phyloP scores from a whole-genome alignment of 1,140 invertebrate genomes.

The Drosophila prosaltans region DNA sequence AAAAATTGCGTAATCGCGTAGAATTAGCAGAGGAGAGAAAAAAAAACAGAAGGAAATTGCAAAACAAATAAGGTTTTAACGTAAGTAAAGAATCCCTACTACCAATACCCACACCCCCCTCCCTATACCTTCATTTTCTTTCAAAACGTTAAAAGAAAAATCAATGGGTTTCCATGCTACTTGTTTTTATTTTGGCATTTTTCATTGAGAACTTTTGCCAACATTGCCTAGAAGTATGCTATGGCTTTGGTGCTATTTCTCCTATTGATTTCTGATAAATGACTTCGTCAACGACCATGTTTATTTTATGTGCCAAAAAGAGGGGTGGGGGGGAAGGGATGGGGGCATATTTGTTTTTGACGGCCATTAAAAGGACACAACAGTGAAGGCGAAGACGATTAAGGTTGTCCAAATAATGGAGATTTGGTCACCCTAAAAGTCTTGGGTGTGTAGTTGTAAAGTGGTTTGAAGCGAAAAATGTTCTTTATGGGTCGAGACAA shows the following conservation, averaged over 20 bases:
- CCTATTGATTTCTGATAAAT: slow-evolving; percentile 53
- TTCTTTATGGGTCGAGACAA: no score
- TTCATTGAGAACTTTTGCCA: slow-evolving; percentile 39
- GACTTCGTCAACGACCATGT: slow-evolving; percentile 12
- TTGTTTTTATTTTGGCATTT: slow-evolving; percentile 9
- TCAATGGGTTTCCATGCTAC: slow-evolving; percentile 9
- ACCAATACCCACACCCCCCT: neutral
- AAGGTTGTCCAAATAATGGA: slow-evolving; percentile 35
- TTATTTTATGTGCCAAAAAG: slow-evolving; percentile 37
- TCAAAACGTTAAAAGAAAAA: neutral
- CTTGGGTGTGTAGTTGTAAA: no score
- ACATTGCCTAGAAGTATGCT: slow-evolving; percentile 24
- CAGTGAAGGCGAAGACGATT: slow-evolving; percentile 50
- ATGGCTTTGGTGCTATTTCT: slow-evolving; percentile 13
- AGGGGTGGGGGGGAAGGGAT: slow-evolving; percentile 14
- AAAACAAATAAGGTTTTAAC: slow-evolving; percentile 46
- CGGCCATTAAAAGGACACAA: slow-evolving; percentile 52
- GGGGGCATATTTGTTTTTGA: slow-evolving; percentile 16
- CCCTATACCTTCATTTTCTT: neutral
- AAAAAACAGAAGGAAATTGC: slow-evolving; percentile 10
- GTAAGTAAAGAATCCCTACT: neutral
- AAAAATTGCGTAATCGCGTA: slow-evolving; percentile 68
- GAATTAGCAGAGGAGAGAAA: slow-evolving; percentile 8
- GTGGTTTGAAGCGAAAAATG: no score
- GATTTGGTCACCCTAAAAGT: neutral